These are phyloP conservation scores for Pterobdella sp. DNA, from an alignment of 2,888 invertebrate genomes.

Conservation along the genomic window DNA sequence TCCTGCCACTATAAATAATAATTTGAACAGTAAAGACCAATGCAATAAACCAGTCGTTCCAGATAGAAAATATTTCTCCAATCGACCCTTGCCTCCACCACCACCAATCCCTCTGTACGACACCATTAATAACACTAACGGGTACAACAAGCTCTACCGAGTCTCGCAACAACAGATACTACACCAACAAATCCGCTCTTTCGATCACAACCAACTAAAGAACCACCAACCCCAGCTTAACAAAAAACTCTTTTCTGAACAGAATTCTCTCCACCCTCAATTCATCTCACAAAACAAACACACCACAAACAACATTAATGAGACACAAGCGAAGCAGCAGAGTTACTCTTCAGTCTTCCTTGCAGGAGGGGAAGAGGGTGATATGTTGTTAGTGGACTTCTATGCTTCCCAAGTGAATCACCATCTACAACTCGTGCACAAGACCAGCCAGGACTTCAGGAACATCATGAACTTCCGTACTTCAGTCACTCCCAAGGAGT, in stretches of 20 bases:
- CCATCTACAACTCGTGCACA: constrained; percentile 69
- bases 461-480: neutral
- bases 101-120: constrained; percentile 6
- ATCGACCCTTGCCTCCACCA: neutral
- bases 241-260: neutral
- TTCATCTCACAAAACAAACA: neutral
- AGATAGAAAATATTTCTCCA: neutral
- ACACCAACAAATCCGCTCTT: constrained; percentile 5
- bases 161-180: neutral
- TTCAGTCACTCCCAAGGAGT: constrained; percentile 70
- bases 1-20: neutral
- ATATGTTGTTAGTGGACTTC: constrained; percentile 73
- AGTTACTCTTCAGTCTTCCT: constrained; percentile 4
- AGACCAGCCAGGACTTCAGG: constrained; percentile 59
- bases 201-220: neutral
- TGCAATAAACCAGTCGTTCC: neutral
- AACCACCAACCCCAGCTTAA: neutral
- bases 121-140: constrained; percentile 5
- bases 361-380: constrained; percentile 55
- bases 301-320: neutral
- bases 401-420: constrained; percentile 78
- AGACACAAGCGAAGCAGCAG: neutral
- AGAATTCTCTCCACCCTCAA: neutral
- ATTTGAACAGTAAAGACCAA: neutral
- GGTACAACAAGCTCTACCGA: neutral